phyloP scores from a whole-genome alignment of 2,888 invertebrate genomes.

The Drosophila helvetica region DNA sequence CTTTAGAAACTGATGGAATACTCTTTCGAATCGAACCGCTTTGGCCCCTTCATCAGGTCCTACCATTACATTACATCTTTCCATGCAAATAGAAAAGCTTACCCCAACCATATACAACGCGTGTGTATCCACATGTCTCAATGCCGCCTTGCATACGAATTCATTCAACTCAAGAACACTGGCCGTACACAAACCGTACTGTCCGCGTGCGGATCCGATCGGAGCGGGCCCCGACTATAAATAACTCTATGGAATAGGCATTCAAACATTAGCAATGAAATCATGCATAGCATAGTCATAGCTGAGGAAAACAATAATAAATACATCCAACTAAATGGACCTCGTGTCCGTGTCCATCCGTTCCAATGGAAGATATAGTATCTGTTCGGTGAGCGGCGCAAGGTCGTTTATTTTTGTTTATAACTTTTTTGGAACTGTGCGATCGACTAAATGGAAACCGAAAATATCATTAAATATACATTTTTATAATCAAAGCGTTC shows the following conservation, averaged over 20 bases:
- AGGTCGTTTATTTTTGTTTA: slow-evolving; percentile 76
- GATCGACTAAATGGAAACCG: slow-evolving; percentile 1
- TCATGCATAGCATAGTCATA: slow-evolving; percentile 57
- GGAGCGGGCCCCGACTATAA: slow-evolving; percentile 49
- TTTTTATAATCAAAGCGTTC: slow-evolving; percentile 14
- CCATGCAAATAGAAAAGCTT: not conserved
- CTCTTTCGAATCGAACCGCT: no score
- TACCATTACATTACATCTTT: not conserved
- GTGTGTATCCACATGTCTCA: slow-evolving; percentile 29
- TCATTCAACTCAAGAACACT: slow-evolving; percentile 63
- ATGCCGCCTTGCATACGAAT: slow-evolving; percentile 58
- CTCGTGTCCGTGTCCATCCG: slow-evolving; percentile 9
- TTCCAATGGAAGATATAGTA: slow-evolving; percentile 31
- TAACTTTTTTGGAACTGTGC: slow-evolving; percentile 27
- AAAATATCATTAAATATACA: slow-evolving; percentile 23
- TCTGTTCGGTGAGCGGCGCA: slow-evolving; percentile 57
- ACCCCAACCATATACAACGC: not conserved
- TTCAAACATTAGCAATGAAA: slow-evolving; percentile 56
- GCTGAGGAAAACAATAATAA: slow-evolving; percentile 39
- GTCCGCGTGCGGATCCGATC: slow-evolving; percentile 21
- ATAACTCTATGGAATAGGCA: slow-evolving; percentile 54
- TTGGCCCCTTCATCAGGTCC: not conserved
- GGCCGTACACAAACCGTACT: slow-evolving; percentile 21
- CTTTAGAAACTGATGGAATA: no score
- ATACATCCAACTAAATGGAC: slow-evolving; percentile 34